Conservation (phyloP, 2,113 vertebrate genomes). For the Marmota monax region DNA sequence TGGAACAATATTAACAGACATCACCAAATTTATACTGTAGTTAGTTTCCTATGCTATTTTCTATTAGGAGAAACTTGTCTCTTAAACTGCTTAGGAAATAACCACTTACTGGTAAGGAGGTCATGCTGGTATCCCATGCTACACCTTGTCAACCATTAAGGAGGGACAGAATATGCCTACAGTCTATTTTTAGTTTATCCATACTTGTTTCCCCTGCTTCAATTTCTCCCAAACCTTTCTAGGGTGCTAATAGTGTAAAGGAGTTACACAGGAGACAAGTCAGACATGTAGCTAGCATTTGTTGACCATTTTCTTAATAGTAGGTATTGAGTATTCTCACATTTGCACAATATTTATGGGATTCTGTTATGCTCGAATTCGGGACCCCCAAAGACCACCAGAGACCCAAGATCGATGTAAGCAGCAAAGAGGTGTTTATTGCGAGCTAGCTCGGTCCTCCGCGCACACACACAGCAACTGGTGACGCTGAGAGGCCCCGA, state of each 20-base stretch:
- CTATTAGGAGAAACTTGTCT: conserved; percentile 24
- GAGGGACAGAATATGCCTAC: not conserved
- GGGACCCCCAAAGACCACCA: too few species aligned
- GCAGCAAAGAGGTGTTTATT: too few species aligned
- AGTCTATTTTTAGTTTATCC: not conserved
- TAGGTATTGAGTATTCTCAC: not conserved
- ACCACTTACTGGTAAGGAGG: not conserved
- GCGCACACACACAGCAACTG: too few species aligned
- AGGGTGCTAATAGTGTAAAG: not conserved
- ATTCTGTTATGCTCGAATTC: not conserved
- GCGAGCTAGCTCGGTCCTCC: too few species aligned
- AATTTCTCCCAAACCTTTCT: not conserved
- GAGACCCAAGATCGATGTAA: too few species aligned
- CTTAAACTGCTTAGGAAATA: not conserved
- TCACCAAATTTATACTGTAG: not conserved
- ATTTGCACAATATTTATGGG: not conserved
- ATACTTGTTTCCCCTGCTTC: not conserved
- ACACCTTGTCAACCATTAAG: not conserved
- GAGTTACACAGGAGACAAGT: not conserved
- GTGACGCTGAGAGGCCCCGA: too few species aligned
- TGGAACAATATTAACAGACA: not conserved
- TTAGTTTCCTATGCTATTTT: not conserved
- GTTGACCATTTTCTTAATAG: not conserved
- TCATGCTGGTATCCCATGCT: not conserved
- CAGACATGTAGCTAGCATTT: not conserved